phyloP scores from a whole-genome alignment of 37 sponge, comb jelly and placozoan species.

The Diacarnus erythraeanus region DNA sequence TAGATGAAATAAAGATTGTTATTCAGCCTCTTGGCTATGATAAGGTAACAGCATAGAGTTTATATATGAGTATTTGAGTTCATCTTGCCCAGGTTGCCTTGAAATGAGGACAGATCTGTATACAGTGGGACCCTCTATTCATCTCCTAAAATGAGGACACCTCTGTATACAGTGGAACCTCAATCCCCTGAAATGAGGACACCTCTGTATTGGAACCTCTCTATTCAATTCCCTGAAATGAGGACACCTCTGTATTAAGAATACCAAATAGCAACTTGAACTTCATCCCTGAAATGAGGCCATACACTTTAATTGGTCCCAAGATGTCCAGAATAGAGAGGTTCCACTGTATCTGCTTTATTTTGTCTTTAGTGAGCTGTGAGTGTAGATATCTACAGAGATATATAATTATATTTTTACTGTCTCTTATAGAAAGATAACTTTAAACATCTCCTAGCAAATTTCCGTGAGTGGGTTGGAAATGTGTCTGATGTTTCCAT shows the following conservation, averaged over 20 bases:
- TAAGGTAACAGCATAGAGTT: background rate
- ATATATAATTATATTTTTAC: background rate
- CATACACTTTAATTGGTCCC: background rate
- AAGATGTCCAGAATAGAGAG: background rate
- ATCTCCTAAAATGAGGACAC: no score
- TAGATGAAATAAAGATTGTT: background rate
- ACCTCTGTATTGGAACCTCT: no score
- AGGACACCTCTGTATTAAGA: no score
- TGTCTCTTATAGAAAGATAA: background rate
- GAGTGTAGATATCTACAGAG: background rate
- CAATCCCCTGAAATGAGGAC: no score
- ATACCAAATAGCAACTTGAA: no score
- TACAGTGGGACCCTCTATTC: no score
- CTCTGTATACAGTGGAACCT: no score
- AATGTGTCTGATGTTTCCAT: background rate
- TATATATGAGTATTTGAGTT: background rate
- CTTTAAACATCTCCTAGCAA: background rate
- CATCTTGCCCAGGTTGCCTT: no score
- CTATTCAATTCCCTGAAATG: no score
- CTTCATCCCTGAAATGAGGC: no score
- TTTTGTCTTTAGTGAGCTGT: no score
- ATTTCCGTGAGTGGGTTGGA: constrained; percentile 32
- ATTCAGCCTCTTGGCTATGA: constrained; percentile 4
- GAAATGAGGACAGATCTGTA: background rate
- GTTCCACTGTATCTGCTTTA: no score